Percentiles rank a stretch among this genome's conserved stretches.
phyloP scores from a whole-genome alignment of 1,140 invertebrate species.

The Platyura marginata region DNA sequence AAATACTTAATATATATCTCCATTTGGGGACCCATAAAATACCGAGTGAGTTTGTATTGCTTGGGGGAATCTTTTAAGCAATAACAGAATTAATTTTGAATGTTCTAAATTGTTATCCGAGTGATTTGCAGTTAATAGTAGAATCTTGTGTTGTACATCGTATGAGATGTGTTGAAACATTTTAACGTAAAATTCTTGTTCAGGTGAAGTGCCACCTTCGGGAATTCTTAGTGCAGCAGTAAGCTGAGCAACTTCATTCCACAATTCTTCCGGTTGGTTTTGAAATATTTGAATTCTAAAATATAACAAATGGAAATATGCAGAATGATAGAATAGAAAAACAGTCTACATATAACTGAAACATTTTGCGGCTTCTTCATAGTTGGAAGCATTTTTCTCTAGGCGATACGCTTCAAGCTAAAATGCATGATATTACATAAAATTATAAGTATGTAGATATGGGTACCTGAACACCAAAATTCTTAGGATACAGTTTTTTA shows the following conservation, averaged over 20 bases:
- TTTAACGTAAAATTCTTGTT: slow-evolving; percentile 32
- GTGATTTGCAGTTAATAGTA: slow-evolving; percentile 65
- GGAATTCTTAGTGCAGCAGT: slow-evolving; percentile 47
- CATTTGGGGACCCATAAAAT: slow-evolving; percentile 35
- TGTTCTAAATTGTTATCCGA: slow-evolving; percentile 76
- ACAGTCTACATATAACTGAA: slow-evolving; percentile 44
- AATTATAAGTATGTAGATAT: slow-evolving; percentile 3
- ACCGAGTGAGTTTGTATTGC: slow-evolving; percentile 58
- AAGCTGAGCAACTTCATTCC: slow-evolving; percentile 63
- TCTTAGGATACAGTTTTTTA: slow-evolving; percentile 67
- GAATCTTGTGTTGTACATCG: slow-evolving; percentile 54
- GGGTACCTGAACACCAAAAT: slow-evolving; percentile 61
- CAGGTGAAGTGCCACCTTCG: slow-evolving; percentile 22
- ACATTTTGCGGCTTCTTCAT: slow-evolving; percentile 64
- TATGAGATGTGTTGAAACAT: slow-evolving; percentile 48
- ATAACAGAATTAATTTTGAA: slow-evolving; percentile 55
- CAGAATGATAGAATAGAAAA: too few species aligned
- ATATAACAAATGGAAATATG: too few species aligned
- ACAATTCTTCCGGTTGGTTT: slow-evolving; percentile 35
- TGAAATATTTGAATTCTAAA: slow-evolving; percentile 27
- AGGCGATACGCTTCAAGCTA: slow-evolving; percentile 65
- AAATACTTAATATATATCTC: slow-evolving; percentile 56
- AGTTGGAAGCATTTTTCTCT: slow-evolving; percentile 58
- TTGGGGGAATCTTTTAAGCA: slow-evolving; percentile 64
- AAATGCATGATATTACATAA: not conserved